Base-by-base conservation (phyloP, 2,888 invertebrate genomes). In the Cerastis leucographa region DNA sequence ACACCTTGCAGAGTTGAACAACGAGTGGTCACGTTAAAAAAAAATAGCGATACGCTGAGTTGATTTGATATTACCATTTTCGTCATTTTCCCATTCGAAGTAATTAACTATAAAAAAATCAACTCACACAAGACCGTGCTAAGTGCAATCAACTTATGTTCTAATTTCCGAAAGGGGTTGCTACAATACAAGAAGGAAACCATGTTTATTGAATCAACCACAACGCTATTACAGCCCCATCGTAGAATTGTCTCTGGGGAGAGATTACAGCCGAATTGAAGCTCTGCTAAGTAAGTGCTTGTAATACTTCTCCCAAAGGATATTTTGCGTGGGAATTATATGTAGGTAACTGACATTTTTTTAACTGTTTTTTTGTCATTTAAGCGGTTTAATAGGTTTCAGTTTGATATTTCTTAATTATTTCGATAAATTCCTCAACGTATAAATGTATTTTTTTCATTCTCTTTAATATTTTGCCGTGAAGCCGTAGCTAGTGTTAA, bases 211-310 rank as follows among this genome's bases (percentile, higher is more conserved):
- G 69, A 69, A 76, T 78, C 68, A 71, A 71, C 68, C 59, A 69
- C 65, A 77, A 74, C 62, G 25, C 70, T 66, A 81, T 81, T 80
- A 77, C 71, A 42, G 17, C 80, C 85, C 87, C 69, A 70, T 72
- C 74, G n/a, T 46, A 29, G 25, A n/a, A n/a, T 71, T 66, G 76
- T 78, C 87, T 85, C 87, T 62, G 40, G 88, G 87, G 88, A 83
- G 71, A 74, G 62, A 71, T 78, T 62, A 14, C 12, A 62, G 11
- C 7, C 42, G 67, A 64, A 59, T 72, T 72, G 64, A 54, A 71
- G 64, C 67, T 73, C 74, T 46, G 54, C 40, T 72, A 65, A 22
- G 35, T 35, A 35, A 35, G 9, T 40, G 66, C 44, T 74, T 66
- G 54, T 73, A 80, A 70, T 75, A 68, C 25, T 35, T 84, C 61